phyloP scores from a whole-genome alignment of 2,888 invertebrate genomes.

The Helobdella robusta region DNA sequence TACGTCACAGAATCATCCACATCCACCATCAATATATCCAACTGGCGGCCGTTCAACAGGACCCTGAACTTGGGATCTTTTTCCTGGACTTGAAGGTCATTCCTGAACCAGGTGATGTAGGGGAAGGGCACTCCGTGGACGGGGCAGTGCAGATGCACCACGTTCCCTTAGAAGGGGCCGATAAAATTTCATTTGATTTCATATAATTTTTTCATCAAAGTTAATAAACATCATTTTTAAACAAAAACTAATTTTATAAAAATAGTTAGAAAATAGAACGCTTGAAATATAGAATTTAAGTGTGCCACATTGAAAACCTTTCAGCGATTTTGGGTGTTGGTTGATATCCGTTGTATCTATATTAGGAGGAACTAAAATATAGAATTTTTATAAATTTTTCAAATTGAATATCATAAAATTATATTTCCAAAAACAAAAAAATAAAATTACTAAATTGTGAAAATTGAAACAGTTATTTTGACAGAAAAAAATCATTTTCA shows the following conservation, averaged over 20 bases:
- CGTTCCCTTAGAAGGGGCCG: conserved; percentile 40
- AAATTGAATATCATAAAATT: conserved; percentile 1
- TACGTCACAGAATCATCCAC: conserved; percentile 43
- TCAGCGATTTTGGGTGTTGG: conserved; percentile 40
- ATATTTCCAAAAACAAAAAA: background rate
- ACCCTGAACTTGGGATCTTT: conserved; percentile 26
- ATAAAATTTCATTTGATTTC: no score
- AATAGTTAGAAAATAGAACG: no score
- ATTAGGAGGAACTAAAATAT: conserved; percentile 43
- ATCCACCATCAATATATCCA: conserved; percentile 38
- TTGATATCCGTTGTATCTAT: conserved; percentile 45
- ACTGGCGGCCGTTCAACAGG: conserved; percentile 38
- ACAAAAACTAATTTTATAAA: no score
- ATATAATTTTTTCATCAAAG: no score
- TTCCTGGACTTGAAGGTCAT: conserved; percentile 20
- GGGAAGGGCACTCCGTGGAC: conserved; percentile 49
- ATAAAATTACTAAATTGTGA: background rate
- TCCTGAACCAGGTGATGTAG: conserved; percentile 47
- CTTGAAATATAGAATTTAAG: no score
- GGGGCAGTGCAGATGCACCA: conserved; percentile 48
- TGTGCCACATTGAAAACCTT: no score
- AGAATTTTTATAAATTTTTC: background rate
- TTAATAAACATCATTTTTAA: no score
- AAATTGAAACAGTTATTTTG: no score
- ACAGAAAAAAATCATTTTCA: no score